phyloP scores from a whole-genome alignment of 2,888 invertebrate genomes.

The Branchellion lobata region DNA sequence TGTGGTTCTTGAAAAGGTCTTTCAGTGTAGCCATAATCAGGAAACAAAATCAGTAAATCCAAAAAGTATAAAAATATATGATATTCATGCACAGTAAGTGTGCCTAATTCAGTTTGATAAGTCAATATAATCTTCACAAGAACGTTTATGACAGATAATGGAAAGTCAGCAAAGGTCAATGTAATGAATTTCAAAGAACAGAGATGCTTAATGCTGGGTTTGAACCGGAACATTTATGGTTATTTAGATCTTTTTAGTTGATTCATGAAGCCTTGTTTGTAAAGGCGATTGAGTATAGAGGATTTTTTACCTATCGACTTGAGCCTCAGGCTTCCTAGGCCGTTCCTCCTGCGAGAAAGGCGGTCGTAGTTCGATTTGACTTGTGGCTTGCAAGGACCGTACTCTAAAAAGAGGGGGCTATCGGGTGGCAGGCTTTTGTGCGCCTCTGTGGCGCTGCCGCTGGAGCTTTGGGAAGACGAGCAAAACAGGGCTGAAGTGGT shows the following conservation, averaged over 20 bases:
- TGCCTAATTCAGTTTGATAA: too few species aligned
- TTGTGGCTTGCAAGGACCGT: background rate
- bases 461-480: background rate
- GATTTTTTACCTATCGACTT: background rate
- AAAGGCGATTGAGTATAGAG: background rate
- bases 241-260: background rate
- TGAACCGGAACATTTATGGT: too few species aligned
- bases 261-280: background rate
- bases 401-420: background rate
- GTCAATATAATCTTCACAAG: too few species aligned
- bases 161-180: too few species aligned
- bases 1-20: too few species aligned
- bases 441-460: background rate
- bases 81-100: too few species aligned
- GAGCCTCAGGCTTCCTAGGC: slow-evolving; percentile 10
- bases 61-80: too few species aligned
- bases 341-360: slow-evolving; percentile 26
- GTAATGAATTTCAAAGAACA: too few species aligned
- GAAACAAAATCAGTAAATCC: too few species aligned
- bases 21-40: too few species aligned
- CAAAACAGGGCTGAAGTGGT: background rate
- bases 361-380: slow-evolving; percentile 34
- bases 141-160: too few species aligned
- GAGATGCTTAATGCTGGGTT: too few species aligned
- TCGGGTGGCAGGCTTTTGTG: background rate